A percentile compares a stretch with the other conserved stretches of the same genome.
phyloP scores from a whole-genome alignment of 2,888 invertebrate genomes.

The Nycteola revayana region DNA sequence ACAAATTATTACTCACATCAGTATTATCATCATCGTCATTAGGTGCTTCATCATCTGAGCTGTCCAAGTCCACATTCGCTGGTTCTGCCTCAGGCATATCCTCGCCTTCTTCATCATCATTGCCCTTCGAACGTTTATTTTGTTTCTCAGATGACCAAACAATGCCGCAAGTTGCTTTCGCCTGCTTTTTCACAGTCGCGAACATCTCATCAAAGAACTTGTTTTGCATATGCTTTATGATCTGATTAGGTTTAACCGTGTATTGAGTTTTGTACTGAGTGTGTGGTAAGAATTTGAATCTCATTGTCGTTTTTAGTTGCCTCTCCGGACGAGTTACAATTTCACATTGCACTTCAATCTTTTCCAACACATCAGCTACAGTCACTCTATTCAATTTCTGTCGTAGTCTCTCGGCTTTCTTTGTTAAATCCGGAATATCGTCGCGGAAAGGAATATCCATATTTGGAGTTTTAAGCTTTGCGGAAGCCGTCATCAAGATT shows the following conservation, averaged over 20 bases:
- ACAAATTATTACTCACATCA: slow-evolving; percentile 56
- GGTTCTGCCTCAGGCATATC: slow-evolving; percentile 41
- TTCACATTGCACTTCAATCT: slow-evolving; percentile 83
- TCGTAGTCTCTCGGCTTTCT: slow-evolving; percentile 86
- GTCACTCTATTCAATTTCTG: slow-evolving; percentile 89
- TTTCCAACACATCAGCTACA: slow-evolving; percentile 89
- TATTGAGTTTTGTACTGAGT: slow-evolving; percentile 88
- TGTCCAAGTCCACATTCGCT: slow-evolving; percentile 64
- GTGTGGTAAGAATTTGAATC: slow-evolving; percentile 88
- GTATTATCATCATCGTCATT: slow-evolving; percentile 80
- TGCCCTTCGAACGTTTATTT: slow-evolving; percentile 45
- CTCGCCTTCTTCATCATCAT: slow-evolving; percentile 64
- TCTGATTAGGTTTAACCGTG: slow-evolving; percentile 85
- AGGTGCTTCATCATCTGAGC: slow-evolving; percentile 86
- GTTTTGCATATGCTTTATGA: slow-evolving; percentile 88
- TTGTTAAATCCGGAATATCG: slow-evolving; percentile 63
- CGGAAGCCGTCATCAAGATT: slow-evolving; percentile 97
- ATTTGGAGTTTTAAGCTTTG: slow-evolving; percentile 96
- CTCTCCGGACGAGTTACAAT: slow-evolving; percentile 80
- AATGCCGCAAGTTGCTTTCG: slow-evolving; percentile 76
- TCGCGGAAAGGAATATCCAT: slow-evolving; percentile 94
- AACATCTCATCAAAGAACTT: slow-evolving; percentile 87
- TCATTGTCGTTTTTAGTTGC: slow-evolving; percentile 84
- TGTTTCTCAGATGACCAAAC: slow-evolving; percentile 75
- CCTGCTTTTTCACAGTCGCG: slow-evolving; percentile 80